A percentile compares a stretch with the other conserved stretches of the same genome.
Evolutionary conservation across 2,113 vertebrate species (phyloP).

Genomic region (Sialia sialis): DNA sequence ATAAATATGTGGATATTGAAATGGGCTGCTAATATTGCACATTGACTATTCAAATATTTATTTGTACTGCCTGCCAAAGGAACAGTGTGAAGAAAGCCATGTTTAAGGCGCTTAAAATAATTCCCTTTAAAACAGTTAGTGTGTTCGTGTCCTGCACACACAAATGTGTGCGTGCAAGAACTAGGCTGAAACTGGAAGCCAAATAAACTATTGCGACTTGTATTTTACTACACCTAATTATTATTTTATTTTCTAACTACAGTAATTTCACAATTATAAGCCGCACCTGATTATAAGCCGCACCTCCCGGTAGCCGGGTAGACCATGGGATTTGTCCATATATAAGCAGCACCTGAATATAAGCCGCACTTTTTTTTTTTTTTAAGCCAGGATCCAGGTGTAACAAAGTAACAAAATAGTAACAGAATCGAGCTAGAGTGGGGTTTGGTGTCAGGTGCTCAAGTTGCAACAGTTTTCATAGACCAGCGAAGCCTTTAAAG

Average conservation of each 20-base stretch:
- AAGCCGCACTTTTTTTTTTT: too few species aligned
- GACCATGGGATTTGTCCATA: too few species aligned
- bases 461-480: too few species aligned
- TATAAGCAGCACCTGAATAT: too few species aligned
- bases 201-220: not conserved
- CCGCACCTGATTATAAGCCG: too few species aligned
- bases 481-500: too few species aligned
- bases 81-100: not conserved
- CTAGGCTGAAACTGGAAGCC: not conserved
- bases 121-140: not conserved
- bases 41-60: not conserved
- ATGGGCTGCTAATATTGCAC: not conserved
- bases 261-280: too few species aligned
- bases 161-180: not conserved
- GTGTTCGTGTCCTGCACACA: not conserved
- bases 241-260: not conserved
- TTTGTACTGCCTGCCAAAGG: not conserved
- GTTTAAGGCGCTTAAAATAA: not conserved
- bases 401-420: too few species aligned
- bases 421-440: too few species aligned
- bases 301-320: too few species aligned
- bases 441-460: too few species aligned
- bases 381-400: too few species aligned
- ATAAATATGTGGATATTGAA: not conserved
- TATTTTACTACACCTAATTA: not conserved